Conservation (phyloP, 2,797 vertebrate genomes). For the Octomys mimax region DNA sequence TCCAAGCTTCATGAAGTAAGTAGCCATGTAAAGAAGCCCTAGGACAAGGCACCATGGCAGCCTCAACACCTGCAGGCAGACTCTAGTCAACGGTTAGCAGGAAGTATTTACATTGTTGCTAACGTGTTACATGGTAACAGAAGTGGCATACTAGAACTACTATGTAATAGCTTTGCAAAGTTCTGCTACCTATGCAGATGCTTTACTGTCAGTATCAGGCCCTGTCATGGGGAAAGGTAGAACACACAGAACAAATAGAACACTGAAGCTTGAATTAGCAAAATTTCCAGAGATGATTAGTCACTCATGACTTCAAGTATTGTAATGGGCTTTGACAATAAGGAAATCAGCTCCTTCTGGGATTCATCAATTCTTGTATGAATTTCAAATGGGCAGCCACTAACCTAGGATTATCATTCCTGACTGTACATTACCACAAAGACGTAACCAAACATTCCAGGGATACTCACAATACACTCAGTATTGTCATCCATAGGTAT, state of each 20-base stretch:
- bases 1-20: background rate
- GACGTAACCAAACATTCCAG: background rate
- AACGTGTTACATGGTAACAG: background rate
- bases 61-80: background rate
- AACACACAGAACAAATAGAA: background rate
- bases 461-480: background rate
- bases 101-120: background rate
- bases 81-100: background rate
- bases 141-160: background rate
- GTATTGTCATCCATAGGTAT: background rate
- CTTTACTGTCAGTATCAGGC: background rate
- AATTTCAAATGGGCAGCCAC: background rate
- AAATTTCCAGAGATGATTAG: slow-evolving; percentile 32
- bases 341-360: background rate
- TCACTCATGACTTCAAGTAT: background rate
- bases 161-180: slow-evolving; percentile 21
- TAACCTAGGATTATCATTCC: background rate
- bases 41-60: background rate
- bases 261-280: slow-evolving; percentile 23
- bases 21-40: background rate
- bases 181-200: background rate
- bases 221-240: slow-evolving; percentile 9
- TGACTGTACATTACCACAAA: background rate
- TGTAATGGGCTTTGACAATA: slow-evolving; percentile 11
- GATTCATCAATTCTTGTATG: background rate